phyloP scores from a whole-genome alignment of 2,888 invertebrate species.

The Pegoplata infirma region DNA sequence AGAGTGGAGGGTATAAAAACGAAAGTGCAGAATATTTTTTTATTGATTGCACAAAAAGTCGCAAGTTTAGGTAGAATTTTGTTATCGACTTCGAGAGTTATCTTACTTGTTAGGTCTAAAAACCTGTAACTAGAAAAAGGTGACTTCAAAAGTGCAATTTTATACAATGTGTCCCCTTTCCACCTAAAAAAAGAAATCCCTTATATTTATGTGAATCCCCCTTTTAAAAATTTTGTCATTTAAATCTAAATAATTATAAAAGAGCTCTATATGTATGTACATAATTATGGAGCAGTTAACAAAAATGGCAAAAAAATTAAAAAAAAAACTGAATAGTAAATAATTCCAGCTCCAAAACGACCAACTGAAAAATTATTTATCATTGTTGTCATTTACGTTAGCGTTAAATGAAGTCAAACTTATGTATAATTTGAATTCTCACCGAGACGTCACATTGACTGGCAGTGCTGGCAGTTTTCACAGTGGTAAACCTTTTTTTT shows the following conservation, averaged over 20 bases:
- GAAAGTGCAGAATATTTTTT: no score
- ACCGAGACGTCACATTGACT: neutral
- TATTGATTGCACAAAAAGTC: no score
- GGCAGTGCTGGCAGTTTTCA: neutral
- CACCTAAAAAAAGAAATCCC: no score
- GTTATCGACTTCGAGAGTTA: no score
- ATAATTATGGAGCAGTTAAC: conserved; percentile 22
- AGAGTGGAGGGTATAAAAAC: no score
- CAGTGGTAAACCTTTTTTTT: neutral
- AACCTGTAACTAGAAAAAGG: no score
- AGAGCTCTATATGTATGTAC: neutral
- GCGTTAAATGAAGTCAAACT: conserved; percentile 4
- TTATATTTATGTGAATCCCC: no score
- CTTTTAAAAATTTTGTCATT: no score
- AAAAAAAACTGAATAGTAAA: neutral
- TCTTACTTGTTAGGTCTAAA: no score
- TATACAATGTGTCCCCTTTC: no score
- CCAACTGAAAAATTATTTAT: conserved; percentile 28
- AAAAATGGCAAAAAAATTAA: neutral
- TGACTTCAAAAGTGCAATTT: no score
- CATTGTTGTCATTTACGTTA: conserved; percentile 27
- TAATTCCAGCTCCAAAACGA: conserved; percentile 9
- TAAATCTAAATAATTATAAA: conserved; percentile 13
- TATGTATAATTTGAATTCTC: neutral
- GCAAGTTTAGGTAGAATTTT: no score